Evolutionary conservation across 2,797 vertebrate genomes (phyloP), one percentile per base, ranked within the genome.

Genomic region (Eutrigla gurnardus): DNA sequence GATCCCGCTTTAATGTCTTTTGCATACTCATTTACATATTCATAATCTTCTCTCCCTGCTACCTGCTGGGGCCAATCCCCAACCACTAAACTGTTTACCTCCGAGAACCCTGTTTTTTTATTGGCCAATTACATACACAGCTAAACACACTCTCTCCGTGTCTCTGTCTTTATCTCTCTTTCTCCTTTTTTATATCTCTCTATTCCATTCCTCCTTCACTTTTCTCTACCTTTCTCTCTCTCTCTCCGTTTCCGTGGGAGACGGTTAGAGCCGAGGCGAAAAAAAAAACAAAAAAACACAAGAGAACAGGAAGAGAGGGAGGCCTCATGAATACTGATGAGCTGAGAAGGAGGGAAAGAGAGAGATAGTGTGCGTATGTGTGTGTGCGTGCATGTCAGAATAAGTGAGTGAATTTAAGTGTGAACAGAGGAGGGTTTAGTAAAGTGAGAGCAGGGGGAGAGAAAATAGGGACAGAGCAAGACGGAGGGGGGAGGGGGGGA

Each of bases 291-390:
- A 42, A 42, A 42, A 43, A 12, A 43, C 90, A 88, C 90, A 92
- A 93, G 89, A 88, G 92, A 94, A 93, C 91, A 93, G 92, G 93
- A 93, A 93, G 91, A 91, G 90, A 91, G 81, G 76, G 88, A 89
- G 90, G 88, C 81, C 84, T 88, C 90, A 90, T 92, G 93, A 91
- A 94, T 94, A 91, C 93, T 88, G 89, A 94, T 94, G 91, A 92
- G 91, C 62, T 37, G 71, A 86, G 86, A 80, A 86, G 85, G 84
- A 86, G 83, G 83, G 84, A 87, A 82, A 86, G 76, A 80, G 86
- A 75, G 81, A 82, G 80, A 84, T 37, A 77, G 65, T 70, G 75
- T 64, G 71, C 67, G 50, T 70, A 65, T 57, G 82, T 74, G 73
- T 82, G 47, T 63, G 87, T 82, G 85, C 3, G 86, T 83, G 87